Evolutionary conservation across 2,113 vertebrate genomes (phyloP), one percentile per base, ranked within the genome.

Genomic region (Onychostoma macrolepis): DNA sequence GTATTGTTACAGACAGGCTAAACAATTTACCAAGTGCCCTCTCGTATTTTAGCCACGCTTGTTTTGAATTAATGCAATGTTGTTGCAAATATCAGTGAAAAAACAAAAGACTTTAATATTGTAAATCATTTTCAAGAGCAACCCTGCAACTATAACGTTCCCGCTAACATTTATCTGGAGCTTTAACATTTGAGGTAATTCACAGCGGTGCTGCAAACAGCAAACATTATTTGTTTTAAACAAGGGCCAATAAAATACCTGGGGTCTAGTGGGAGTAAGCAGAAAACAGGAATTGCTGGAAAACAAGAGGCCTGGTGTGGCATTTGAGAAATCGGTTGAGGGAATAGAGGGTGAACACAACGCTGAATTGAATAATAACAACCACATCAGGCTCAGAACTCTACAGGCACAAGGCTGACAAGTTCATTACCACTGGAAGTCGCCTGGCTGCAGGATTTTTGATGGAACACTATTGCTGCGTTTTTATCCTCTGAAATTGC

Each of bases 181-280:
- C 85, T 90, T 93, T 93, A 92, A 89, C 90, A 93, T 93, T 91
- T 92, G 87, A 90, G 89, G 88, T 88, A 92, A 94, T 92, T 87
- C 93, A 92, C 90, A 88, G 85, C 45, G 85, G 87, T 79, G 91
- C 76, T 88, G 91, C 91, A 92, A 91, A 89, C 87, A 92, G 88
- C 90, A 90, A 88, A 91, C 90, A 91, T 93, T 93, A 92, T 94
- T 94, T 94, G 91, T 93, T 94, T 93, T 92, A 92, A 94, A 94
- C 88, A 88, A 94, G 90, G 91, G 87, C 91, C 92, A 92, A 91
- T 92, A 61, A 61, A 61, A n/a, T 92, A 92, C 81, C 86, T 86
- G 2, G 56, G 90, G 85, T 91, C 93, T 90, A 86, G 80, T 28
- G 93, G 91, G 93, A 93, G 81, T 76, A 83, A 89, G 88, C 88